Conservation (phyloP, 2,113 vertebrate species). For the Aspidoscelis tigris region DNA sequence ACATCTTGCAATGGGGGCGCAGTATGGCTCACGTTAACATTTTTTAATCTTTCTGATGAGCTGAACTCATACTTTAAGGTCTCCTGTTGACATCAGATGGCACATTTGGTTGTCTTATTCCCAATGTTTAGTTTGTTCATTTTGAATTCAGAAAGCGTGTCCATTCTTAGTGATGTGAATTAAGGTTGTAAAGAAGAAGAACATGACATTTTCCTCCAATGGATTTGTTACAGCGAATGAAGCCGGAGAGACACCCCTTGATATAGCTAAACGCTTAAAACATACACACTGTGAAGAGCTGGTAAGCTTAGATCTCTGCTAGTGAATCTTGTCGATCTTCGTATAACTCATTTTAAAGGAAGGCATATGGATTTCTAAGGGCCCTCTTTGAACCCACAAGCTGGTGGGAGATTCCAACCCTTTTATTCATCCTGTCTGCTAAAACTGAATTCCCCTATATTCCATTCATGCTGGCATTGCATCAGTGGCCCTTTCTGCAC, state of each 20-base stretch:
- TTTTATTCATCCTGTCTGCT: background rate
- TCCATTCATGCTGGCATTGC: background rate
- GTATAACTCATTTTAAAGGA: background rate
- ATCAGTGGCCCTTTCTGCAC: no score
- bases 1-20: background rate
- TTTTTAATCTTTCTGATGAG: background rate
- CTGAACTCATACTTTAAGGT: background rate
- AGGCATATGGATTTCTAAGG: background rate
- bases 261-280: constrained; percentile 89
- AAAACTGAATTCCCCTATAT: background rate
- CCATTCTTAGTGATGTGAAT: constrained; percentile 13
- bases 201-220: constrained; percentile 38
- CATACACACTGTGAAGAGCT: constrained; percentile 91
- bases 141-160: constrained; percentile 20
- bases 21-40: background rate
- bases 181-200: background rate
- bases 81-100: background rate
- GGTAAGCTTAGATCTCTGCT: constrained; percentile 77
- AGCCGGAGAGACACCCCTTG: constrained; percentile 89
- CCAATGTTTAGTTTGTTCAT: background rate
- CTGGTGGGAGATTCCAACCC: background rate
- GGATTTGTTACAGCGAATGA: constrained; percentile 84
- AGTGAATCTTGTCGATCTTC: background rate
- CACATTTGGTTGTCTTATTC: background rate
- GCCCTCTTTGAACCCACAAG: background rate